These are phyloP conservation scores for Tauraco erythrolophus DNA, from an alignment of 2,113 vertebrate genomes.

Conservation along the genomic window DNA sequence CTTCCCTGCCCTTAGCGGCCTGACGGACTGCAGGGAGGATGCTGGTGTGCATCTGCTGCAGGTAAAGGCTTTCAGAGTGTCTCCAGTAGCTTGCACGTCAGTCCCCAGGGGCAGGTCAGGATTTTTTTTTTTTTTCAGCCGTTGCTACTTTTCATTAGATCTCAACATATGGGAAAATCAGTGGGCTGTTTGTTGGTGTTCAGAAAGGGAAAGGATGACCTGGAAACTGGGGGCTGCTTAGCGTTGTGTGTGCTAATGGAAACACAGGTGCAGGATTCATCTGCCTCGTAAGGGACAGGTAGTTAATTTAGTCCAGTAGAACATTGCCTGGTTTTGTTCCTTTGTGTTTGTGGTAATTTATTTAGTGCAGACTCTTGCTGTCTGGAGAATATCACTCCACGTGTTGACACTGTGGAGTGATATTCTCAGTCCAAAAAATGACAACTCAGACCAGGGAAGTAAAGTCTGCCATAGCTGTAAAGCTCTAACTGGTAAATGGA, in stretches of 20 bases:
- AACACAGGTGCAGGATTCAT: background rate
- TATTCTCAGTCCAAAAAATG: background rate
- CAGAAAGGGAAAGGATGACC: background rate
- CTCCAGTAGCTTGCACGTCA: background rate
- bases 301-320: background rate
- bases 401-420: background rate
- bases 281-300: background rate
- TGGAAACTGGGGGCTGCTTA: background rate
- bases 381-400: background rate
- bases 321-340: background rate
- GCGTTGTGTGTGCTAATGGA: background rate
- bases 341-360: background rate
- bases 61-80: background rate
- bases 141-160: background rate
- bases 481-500: background rate
- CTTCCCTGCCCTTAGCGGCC: no score
- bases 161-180: background rate
- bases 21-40: background rate
- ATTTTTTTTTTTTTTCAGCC: background rate
- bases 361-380: background rate
- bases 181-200: background rate
- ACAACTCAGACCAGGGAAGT: background rate
- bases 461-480: rapidly evolving
- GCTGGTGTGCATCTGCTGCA: background rate
- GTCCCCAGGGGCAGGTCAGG: background rate